Percentiles rank a stretch among this genome's conserved stretches.
Evolutionary conservation across 2,113 vertebrate species (phyloP).

Genomic region (Fregata magnificens): DNA sequence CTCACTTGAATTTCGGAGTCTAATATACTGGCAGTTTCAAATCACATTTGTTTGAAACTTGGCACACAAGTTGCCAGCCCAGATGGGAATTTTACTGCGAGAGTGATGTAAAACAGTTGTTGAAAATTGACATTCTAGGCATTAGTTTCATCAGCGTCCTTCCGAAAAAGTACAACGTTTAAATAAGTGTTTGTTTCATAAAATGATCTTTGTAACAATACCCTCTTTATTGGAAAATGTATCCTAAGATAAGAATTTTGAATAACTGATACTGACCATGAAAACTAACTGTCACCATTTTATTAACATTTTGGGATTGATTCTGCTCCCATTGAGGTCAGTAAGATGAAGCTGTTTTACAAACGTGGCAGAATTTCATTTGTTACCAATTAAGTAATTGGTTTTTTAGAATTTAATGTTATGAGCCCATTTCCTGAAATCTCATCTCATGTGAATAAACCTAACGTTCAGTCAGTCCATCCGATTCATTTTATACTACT

Average conservation of each 20-base stretch:
- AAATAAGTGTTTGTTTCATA: background rate
- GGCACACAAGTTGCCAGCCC: constrained; percentile 3
- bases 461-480: background rate
- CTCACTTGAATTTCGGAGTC: background rate
- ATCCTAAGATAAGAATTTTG: background rate
- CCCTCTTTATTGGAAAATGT: background rate
- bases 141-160: background rate
- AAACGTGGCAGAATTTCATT: constrained; percentile 16
- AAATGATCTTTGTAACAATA: background rate
- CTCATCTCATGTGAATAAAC: background rate
- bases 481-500: background rate
- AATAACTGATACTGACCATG: background rate
- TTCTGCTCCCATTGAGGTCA: background rate
- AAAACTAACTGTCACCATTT: background rate
- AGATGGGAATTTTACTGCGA: constrained; percentile 35
- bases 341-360: background rate
- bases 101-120: constrained; percentile 20
- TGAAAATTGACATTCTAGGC: background rate
- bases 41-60: constrained; percentile 39
- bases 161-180: background rate
- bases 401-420: background rate
- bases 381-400: background rate
- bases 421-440: background rate
- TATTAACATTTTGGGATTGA: background rate
- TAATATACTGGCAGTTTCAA: constrained; percentile 12